Percentiles rank a stretch among this genome's conserved stretches.
phyloP scores from a whole-genome alignment of 2,113 vertebrate genomes.

The Romanogobio albipinnatus region DNA sequence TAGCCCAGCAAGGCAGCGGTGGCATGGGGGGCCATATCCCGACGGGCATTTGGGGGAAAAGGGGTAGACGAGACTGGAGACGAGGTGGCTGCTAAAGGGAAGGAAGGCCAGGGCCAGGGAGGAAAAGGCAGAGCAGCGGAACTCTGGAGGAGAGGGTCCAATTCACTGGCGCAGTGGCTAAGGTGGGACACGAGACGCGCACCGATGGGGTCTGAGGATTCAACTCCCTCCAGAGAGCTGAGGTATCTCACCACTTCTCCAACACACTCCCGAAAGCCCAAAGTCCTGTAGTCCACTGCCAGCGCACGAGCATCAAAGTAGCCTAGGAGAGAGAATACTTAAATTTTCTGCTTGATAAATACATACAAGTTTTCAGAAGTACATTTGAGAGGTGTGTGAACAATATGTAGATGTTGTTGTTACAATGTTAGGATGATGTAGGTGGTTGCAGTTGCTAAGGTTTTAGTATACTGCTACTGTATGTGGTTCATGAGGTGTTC shows the following conservation, averaged over 20 bases:
- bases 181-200: constrained; percentile 93
- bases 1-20: constrained; percentile 78
- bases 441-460: neutral
- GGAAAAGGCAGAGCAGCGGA: constrained; percentile 78
- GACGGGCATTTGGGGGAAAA: constrained; percentile 69
- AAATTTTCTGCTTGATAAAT: neutral
- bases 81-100: constrained; percentile 71
- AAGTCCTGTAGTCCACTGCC: constrained; percentile 92
- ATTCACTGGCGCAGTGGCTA: constrained; percentile 88
- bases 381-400: neutral
- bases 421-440: neutral
- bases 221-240: constrained; percentile 83
- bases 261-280: constrained; percentile 93
- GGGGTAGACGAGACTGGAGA: constrained; percentile 69
- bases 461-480: neutral
- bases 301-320: constrained; percentile 89
- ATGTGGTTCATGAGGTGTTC: neutral
- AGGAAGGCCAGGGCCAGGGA: constrained; percentile 88
- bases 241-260: constrained; percentile 92
- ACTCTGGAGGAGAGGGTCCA: constrained; percentile 82
- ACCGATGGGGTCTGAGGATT: constrained; percentile 83
- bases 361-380: neutral
- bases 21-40: constrained; percentile 75
- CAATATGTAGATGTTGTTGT: neutral
- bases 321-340: constrained; percentile 72